Evolutionary conservation across 2,888 invertebrate species (phyloP).

Genomic region (Eupithecia insigniata): DNA sequence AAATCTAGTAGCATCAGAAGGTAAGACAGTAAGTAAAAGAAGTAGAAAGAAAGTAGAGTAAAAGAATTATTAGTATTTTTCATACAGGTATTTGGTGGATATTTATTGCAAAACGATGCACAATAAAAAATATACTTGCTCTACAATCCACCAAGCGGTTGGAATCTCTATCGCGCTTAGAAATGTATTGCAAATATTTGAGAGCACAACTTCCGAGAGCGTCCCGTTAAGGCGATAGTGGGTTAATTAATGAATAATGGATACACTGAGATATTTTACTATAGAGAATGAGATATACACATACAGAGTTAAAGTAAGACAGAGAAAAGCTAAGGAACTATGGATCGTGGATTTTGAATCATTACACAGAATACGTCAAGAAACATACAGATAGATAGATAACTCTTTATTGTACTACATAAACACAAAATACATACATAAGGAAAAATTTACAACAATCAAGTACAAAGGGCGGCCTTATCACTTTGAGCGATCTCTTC

Average conservation of each 20-base stretch:
- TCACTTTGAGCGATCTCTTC: too few relatives aligned
- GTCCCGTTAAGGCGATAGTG: constrained; percentile 68
- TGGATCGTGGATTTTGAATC: neutral
- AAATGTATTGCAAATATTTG: constrained; percentile 32
- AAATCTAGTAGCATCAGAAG: too few relatives aligned
- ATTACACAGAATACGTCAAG: neutral
- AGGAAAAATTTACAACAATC: too few relatives aligned
- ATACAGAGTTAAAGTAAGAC: neutral
- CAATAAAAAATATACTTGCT: neutral
- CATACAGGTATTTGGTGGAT: neutral
- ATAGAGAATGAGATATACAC: too few relatives aligned
- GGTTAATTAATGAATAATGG: constrained; percentile 78
- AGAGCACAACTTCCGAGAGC: constrained; percentile 46
- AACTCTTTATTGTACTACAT: too few relatives aligned
- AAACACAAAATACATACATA: too few relatives aligned
- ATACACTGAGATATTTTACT: constrained; percentile 55
- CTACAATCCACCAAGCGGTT: neutral
- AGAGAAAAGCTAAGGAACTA: neutral
- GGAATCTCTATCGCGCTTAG: constrained; percentile 17
- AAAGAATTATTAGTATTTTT: neutral
- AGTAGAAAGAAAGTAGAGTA: neutral
- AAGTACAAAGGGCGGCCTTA: too few relatives aligned
- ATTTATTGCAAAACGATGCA: neutral
- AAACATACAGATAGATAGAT: too few relatives aligned
- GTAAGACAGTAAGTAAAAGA: too few relatives aligned